phyloP scores from a whole-genome alignment of 2,888 invertebrate species.

The Melikaiella ostensackeni region DNA sequence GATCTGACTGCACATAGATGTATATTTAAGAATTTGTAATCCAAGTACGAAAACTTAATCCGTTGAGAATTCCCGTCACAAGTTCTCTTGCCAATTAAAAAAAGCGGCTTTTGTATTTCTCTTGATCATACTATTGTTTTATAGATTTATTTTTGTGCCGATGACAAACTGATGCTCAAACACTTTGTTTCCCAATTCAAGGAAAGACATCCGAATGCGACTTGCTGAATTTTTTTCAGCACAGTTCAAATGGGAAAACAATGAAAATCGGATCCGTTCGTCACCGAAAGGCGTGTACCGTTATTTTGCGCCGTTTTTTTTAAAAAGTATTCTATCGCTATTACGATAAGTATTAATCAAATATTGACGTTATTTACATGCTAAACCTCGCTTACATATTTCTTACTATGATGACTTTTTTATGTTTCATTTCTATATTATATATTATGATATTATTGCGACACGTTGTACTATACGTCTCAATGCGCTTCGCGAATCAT shows the following conservation, averaged over 20 bases:
- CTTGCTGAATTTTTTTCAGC: neutral
- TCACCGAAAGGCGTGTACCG: neutral
- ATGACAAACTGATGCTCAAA: conserved; percentile 8
- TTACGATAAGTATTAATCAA: conserved; percentile 38
- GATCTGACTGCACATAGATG: conserved; percentile 26
- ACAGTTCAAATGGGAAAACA: neutral
- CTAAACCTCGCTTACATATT: conserved; percentile 28
- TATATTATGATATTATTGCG: conserved; percentile 29
- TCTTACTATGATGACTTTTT: conserved; percentile 10
- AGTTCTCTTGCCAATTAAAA: conserved; percentile 28
- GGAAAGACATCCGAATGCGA: neutral
- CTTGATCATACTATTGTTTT: conserved; percentile 10
- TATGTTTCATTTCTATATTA: conserved; percentile 28
- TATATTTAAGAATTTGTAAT: conserved; percentile 36
- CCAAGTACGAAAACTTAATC: conserved; percentile 25
- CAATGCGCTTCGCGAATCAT: conserved; percentile 44
- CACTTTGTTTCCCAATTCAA: neutral
- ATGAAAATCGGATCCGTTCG: conserved; percentile 14
- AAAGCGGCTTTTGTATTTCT: conserved; percentile 3
- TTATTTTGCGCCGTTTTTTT: conserved; percentile 21
- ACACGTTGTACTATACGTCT: conserved; percentile 66
- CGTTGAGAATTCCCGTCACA: conserved; percentile 19
- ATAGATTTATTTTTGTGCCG: conserved; percentile 2
- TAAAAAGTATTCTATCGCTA: conserved; percentile 21
- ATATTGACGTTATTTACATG: conserved; percentile 36